Conservation (phyloP, 2,797 vertebrate genomes). For the Crenichthys baileyi region DNA sequence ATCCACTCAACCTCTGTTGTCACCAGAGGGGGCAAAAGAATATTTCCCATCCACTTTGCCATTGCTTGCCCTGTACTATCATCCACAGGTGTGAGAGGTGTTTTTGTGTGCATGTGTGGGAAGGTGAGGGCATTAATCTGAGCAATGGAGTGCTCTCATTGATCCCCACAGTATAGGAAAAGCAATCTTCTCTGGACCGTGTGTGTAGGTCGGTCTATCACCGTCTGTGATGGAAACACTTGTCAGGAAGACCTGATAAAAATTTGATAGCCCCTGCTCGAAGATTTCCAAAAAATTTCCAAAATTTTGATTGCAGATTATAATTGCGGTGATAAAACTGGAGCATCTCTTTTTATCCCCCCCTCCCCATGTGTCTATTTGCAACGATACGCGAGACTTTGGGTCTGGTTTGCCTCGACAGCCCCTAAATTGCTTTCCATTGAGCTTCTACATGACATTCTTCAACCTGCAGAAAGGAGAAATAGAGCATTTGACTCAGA, state of each 20-base stretch:
- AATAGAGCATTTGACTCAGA: constrained; percentile 40
- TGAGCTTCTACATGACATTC: constrained; percentile 59
- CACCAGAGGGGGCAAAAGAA: constrained; percentile 57
- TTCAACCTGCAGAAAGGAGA: constrained; percentile 46
- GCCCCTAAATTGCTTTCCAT: constrained; percentile 58
- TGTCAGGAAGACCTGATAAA: constrained; percentile 59
- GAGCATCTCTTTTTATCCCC: background rate
- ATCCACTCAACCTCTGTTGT: constrained; percentile 31
- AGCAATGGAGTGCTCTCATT: constrained; percentile 73
- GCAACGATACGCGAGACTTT: constrained; percentile 32
- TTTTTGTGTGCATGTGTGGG: constrained; percentile 28
- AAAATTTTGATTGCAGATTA: constrained; percentile 50
- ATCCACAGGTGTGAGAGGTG: constrained; percentile 43
- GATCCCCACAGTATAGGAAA: constrained; percentile 77
- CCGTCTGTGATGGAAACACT: constrained; percentile 61
- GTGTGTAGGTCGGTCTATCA: constrained; percentile 12
- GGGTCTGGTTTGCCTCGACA: constrained; percentile 45
- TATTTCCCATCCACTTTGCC: constrained; percentile 40
- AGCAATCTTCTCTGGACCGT: constrained; percentile 70
- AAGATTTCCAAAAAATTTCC: constrained; percentile 63
- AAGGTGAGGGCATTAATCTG: constrained; percentile 70
- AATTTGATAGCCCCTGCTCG: constrained; percentile 46
- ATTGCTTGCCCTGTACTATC: constrained; percentile 17
- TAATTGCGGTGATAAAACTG: constrained; percentile 56
- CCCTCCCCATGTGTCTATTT: constrained; percentile 19